These are phyloP conservation scores for Mesodorylaimus sp. DNA, from an alignment of 2,888 invertebrate genomes.

Conservation along the genomic window DNA sequence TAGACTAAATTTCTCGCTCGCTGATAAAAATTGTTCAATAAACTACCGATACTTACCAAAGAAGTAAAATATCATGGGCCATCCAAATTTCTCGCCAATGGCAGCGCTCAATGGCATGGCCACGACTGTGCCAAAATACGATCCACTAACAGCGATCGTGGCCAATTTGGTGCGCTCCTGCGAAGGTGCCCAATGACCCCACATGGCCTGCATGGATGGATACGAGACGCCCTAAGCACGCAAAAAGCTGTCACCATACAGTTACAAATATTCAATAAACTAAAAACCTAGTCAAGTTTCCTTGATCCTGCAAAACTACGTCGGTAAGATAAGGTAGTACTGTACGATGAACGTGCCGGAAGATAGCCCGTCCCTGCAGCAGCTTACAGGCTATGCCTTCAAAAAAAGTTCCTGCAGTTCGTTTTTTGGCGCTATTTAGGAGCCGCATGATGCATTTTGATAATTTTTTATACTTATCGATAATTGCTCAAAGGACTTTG, in stretches of 20 bases:
- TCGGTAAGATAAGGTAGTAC: no score
- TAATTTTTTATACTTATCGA: no score
- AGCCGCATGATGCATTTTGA: no score
- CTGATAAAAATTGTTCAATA: no score
- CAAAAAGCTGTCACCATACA: neutral
- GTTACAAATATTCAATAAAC: neutral
- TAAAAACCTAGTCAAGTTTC: no score
- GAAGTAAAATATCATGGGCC: conserved; percentile 44
- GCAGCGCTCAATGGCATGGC: conserved; percentile 21
- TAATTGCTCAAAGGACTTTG: no score
- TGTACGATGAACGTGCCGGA: no score
- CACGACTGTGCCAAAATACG: conserved; percentile 20
- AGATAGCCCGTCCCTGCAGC: no score
- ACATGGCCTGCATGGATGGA: conserved; percentile 24
- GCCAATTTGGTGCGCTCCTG: conserved; percentile 22
- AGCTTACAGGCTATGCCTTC: no score
- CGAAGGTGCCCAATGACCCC: conserved; percentile 23
- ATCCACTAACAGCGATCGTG: conserved; percentile 27
- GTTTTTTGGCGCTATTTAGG: no score
- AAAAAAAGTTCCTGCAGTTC: neutral
- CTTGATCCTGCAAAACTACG: no score
- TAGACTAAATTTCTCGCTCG: no score
- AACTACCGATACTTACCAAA: conserved; percentile 38
- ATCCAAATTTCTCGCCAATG: conserved; percentile 34
- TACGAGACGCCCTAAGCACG: conserved; percentile 24